Evolutionary conservation across 2,797 vertebrate species (phyloP), one percentile per base, ranked within the genome.

Genomic region (Lindbergichthys nudifrons): DNA sequence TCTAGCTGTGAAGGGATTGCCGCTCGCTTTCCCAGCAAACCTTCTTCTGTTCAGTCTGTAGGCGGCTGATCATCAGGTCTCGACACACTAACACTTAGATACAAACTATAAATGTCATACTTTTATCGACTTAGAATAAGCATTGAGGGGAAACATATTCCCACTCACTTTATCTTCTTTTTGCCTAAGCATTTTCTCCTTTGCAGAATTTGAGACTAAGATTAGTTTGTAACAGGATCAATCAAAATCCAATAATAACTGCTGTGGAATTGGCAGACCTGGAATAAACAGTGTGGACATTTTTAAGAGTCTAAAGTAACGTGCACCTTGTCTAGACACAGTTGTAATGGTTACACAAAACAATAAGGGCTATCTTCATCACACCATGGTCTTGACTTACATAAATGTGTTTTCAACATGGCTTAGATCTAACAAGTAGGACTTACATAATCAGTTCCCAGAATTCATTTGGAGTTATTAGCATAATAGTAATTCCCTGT

Each of bases 1-100:
- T 82, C 59, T 16, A 5, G 41, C 50, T 75, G 41, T 70, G 45
- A 70, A 76, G 73, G 76, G 79, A 85, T 83, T 87, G 75, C 18
- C 43, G 53, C 73, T 65, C 21, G 14, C 63, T 13, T 62, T 84
- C 65, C 65, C 62, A 2, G 15, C 32, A 81, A 43, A 80, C 16
- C 51, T 50, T 46, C 42, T 63, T 56, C 39, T 41, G 65, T 69
- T 75, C n/a, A 15, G 48, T 50, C 53, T 74, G 47, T 46, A 32
- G 45, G 45, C 65, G 70, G 30, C 50, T 59, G n/a, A 73, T 18
- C 42, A 59, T 78, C 39, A 43, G 23, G 16, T 78, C 18, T 18
- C 50, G 32, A 18, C 30, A 16, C 41, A 26, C 26, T 5, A 69
- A 41, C 54, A 51, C 61, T 65, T 43, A 61, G 41, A 59, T 36